Conservation (phyloP, 2,888 invertebrate genomes). For the Conus canariensis region DNA sequence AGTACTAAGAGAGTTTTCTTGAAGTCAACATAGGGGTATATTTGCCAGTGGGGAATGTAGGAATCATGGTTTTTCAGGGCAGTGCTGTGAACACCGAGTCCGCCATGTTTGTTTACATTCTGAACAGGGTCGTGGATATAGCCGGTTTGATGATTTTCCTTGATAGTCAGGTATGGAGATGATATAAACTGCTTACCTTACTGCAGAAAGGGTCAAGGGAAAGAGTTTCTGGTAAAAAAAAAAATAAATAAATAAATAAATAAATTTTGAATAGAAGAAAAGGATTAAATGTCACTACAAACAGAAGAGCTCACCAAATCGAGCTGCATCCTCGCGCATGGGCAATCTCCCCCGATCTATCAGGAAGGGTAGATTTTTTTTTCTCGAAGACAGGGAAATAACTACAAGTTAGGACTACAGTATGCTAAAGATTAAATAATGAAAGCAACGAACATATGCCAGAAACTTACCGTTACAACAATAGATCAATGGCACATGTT, state of each 20-base stretch:
- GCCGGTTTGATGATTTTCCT: too few species aligned
- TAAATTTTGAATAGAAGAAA: background rate
- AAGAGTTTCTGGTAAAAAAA: background rate
- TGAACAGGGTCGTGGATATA: too few species aligned
- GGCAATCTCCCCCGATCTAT: background rate
- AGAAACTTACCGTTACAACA: too few species aligned
- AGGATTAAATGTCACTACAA: background rate
- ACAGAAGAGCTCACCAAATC: background rate
- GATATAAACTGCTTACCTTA: background rate
- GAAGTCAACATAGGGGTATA: background rate
- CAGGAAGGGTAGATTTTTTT: too few species aligned
- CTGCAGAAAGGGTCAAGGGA: background rate
- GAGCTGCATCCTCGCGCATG: background rate
- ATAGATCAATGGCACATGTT: too few species aligned
- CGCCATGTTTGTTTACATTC: slow-evolving; percentile 2
- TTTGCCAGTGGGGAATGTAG: background rate
- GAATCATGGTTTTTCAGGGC: background rate
- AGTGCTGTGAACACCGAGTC: background rate
- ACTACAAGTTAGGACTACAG: too few species aligned
- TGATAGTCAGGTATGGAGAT: background rate
- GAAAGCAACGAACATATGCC: too few species aligned
- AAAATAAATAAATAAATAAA: too few species aligned
- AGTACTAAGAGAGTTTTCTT: background rate
- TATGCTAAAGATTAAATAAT: too few species aligned
- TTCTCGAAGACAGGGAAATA: too few species aligned